Conservation (phyloP, 1,140 invertebrate species). For the Panagrolaimus sp. region DNA sequence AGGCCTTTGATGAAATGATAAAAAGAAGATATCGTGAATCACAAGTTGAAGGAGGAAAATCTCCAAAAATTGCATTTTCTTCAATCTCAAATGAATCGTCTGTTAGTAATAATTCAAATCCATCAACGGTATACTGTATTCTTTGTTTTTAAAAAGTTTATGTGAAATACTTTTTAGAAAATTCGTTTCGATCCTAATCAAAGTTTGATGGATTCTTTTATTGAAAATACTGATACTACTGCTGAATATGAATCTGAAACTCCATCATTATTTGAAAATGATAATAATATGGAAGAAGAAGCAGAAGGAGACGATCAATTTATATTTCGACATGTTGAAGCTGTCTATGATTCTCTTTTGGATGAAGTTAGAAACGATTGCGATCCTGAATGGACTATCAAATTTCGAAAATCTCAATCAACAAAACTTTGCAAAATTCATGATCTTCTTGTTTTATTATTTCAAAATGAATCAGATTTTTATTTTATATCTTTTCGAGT, state of each 20-base stretch:
- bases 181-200: slow-evolving; percentile 1
- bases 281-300: neutral
- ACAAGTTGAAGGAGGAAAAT: too few relatives aligned
- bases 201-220: slow-evolving; percentile 14
- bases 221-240: neutral
- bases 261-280: neutral
- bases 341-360: neutral
- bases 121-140: too few relatives aligned
- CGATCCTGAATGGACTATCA: neutral
- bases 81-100: too few relatives aligned
- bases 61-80: too few relatives aligned
- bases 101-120: too few relatives aligned
- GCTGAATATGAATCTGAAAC: neutral
- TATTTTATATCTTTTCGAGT: too few relatives aligned
- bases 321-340: neutral
- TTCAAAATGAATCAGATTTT: too few relatives aligned
- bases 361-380: neutral
- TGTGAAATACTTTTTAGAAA: neutral
- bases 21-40: too few relatives aligned
- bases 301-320: neutral
- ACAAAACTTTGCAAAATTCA: too few relatives aligned
- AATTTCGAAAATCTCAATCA: neutral
- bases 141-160: too few relatives aligned
- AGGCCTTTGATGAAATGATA: neutral
- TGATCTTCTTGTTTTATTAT: too few relatives aligned